Percentiles rank a stretch among this genome's conserved stretches.
These are phyloP conservation scores for Conus ventricosus DNA, from an alignment of 1,140 invertebrate genomes.

Conservation along the genomic window DNA sequence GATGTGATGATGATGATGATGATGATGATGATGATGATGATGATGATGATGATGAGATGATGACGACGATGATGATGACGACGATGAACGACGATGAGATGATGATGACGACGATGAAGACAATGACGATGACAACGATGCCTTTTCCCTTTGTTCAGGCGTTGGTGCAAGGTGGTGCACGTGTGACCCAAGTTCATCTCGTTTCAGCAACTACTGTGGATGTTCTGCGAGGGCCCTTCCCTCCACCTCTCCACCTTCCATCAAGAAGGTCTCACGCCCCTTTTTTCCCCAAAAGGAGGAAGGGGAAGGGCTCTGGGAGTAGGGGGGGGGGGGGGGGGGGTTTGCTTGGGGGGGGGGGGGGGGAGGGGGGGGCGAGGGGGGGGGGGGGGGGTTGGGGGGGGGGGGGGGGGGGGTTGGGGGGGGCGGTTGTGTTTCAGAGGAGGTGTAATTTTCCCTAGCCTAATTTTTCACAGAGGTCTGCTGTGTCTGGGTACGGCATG, in stretches of 20 bases:
- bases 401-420: too few relatives aligned
- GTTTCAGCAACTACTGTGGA: conserved; percentile 95
- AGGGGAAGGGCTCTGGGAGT: too few relatives aligned
- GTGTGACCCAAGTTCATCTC: conserved; percentile 92
- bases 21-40: conserved; percentile 37
- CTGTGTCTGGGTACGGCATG: too few relatives aligned
- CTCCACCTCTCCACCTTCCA: conserved; percentile 93
- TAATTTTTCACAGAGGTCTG: too few relatives aligned
- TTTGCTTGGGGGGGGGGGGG: too few relatives aligned
- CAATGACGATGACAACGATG: conserved; percentile 33
- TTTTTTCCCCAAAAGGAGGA: conserved; percentile 91
- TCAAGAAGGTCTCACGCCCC: conserved; percentile 93
- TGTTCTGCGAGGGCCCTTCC: conserved; percentile 82
- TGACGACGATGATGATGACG: conserved; percentile 32
- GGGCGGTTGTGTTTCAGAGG: too few relatives aligned
- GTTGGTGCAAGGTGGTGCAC: conserved; percentile 88
- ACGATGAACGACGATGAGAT: conserved; percentile 22
- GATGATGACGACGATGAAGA: background rate
- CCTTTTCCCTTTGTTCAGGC: conserved; percentile 76
- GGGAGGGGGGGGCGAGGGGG: too few relatives aligned
- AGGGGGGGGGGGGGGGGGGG: too few relatives aligned
- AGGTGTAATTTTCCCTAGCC: too few relatives aligned
- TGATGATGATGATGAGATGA: conserved; percentile 32
- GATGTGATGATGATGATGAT: conserved; percentile 40
- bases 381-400: too few relatives aligned